Percentiles rank a stretch among this genome's conserved stretches.
phyloP scores from a whole-genome alignment of 1,140 invertebrate species.

The Drosophila ficusphila region DNA sequence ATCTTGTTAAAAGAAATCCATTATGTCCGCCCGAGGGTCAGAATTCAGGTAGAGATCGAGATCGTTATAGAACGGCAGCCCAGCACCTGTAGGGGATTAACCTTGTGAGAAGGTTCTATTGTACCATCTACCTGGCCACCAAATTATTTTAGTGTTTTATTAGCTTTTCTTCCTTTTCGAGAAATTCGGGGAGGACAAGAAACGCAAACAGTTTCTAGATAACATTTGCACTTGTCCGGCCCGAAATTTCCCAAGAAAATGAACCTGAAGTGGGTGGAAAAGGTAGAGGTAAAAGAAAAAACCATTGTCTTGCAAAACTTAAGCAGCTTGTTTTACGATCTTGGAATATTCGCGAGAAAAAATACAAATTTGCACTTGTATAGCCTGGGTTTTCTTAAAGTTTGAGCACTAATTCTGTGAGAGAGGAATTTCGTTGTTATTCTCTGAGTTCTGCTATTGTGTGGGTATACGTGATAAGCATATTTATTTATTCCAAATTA shows the following conservation, averaged over 20 bases:
- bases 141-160: slow-evolving; percentile 76
- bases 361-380: not conserved
- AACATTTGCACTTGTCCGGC: slow-evolving; percentile 29
- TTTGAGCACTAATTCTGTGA: too few relatives aligned
- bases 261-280: not conserved
- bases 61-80: slow-evolving; percentile 7
- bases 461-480: too few relatives aligned
- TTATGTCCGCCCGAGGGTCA: slow-evolving; percentile 31
- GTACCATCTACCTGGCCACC: slow-evolving; percentile 42
- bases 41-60: slow-evolving; percentile 53
- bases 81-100: slow-evolving; percentile 75
- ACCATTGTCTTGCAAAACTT: not conserved
- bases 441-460: too few relatives aligned
- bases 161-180: slow-evolving; percentile 43
- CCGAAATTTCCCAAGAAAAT: slow-evolving; percentile 30
- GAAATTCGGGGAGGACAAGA: slow-evolving; percentile 6
- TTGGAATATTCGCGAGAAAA: not conserved
- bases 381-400: too few relatives aligned
- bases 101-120: slow-evolving; percentile 33
- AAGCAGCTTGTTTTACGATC: not conserved
- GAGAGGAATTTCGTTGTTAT: too few relatives aligned
- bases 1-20: slow-evolving; percentile 66
- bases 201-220: slow-evolving; percentile 35
- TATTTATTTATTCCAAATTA: too few relatives aligned
- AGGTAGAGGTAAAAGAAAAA: not conserved